Evolutionary conservation across 2,797 vertebrate genomes (phyloP), one percentile per base, ranked within the genome.

Genomic region (Sternotherus odoratus): DNA sequence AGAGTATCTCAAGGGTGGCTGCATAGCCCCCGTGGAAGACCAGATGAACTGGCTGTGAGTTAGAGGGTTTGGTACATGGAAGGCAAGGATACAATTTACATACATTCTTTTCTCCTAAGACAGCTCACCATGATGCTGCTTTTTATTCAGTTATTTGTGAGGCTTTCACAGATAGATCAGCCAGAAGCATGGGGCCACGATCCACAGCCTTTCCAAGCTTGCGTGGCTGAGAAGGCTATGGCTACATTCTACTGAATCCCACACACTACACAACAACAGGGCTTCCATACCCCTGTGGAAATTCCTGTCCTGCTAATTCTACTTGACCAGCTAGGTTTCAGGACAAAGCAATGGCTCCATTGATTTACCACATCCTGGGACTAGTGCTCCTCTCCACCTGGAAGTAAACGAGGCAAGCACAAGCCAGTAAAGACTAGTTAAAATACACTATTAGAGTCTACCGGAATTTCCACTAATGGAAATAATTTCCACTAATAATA

Each of bases 341-440:
- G 78, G 39, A 39, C 36, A 43, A 5, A 54, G 36, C 5, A 26
- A 79, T 57, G 26, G 46, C 17, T 69, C 66, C 11, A 12, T 48
- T 83, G 82, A 88, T 51, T 7, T 15, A 4, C 24, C 83, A 39
- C 36, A 24, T 92, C 13, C 48, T 50, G 39, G 80, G 33, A 23
- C 30, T 0, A 1, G 1, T 1, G 1, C 4, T 6, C 12, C 26
- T 90, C 3, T 90, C 3, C 5, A 90, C 60, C 15, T 77, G 24
- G 36, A 46, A 63, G 3, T 21, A 16, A 75, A 0, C 1, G 7
- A 12, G 16, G 48, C 60, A 63, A 91, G 28, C 4, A 53, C 11
- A 63, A 92, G 69, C n/a, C 28, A 50, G 54, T 4, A 85, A 66
- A 12, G 0, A 78, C 15, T 46, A 82, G 46, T 26, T 56, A 5